Base-by-base conservation (phyloP, 2,113 vertebrate genomes). In the Urocitellus parryii region DNA sequence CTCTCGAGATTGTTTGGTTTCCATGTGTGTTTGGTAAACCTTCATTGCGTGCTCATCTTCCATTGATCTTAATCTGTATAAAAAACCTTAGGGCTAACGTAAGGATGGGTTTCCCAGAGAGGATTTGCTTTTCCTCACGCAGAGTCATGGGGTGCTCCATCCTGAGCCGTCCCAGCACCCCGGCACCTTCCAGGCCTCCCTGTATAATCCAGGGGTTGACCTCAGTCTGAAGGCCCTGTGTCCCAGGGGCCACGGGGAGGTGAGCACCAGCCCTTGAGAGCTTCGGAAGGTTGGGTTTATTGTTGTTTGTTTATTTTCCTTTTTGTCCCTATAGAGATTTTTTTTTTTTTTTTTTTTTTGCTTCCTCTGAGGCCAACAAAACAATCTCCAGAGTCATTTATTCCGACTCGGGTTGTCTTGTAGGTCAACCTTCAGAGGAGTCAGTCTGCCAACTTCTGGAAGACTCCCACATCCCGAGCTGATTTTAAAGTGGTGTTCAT, bases 31-130 rank as follows among this genome's bases (percentile, higher is more conserved):
- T 91, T 68, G 56, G 91, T 61, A 86, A 78, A 20, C 79, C 7
- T 82, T 74, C 45, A 91, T 91, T 88, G 56, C 72, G 25, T 61
- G 45, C 68, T 92, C 61, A 7, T 82, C 76, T 89, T 83, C 27
- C 1, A 34, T 78, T 56, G 76, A 96, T 86, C 74, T 91, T 85
- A 83, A 86, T 93, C 87, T 93, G 51, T 65, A 89, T 63, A 37
- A 39, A 58, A 88, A 61, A 37, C n/a, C 79, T 3, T 61, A 58
- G 74, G 63, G 24, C 45, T 91, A 29, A 93, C 27, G 42, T 58
- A 67, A 68, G 48, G n/a, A n/a, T 87, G 70, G 56, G 76, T 90
- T 84, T 29, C 83, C 74, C n/a, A 53, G 65, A 92, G 51, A 93
- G 48, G 56, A n/a, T 92, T 94, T 85, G 67, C 82, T 80, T 88